A percentile compares a stretch with the other conserved stretches of the same genome.
These are phyloP conservation scores for Bursaphelenchus mucronatus DNA, from an alignment of 1,140 invertebrate species.

Conservation along the genomic window DNA sequence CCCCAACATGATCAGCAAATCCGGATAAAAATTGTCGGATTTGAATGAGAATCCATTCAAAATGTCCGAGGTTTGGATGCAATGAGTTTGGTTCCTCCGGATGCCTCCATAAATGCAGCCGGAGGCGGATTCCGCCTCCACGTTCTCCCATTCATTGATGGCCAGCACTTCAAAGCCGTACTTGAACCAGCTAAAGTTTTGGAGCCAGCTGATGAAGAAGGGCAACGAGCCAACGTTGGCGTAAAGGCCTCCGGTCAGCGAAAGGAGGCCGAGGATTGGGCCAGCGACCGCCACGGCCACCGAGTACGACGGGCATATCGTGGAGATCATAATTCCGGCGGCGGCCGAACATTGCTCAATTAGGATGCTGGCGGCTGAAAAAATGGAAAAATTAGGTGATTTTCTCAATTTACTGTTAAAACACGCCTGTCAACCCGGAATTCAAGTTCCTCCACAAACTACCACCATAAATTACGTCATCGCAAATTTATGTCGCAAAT, in stretches of 20 bases:
- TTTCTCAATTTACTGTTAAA: too few relatives aligned
- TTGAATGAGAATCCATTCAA: constrained; percentile 43
- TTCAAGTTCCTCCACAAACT: too few relatives aligned
- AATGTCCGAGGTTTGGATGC: constrained; percentile 24
- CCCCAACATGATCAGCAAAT: constrained; percentile 39
- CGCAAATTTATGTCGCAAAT: too few relatives aligned
- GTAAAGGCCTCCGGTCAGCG: constrained; percentile 58
- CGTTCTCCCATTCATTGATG: constrained; percentile 53
- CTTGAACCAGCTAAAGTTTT: constrained; percentile 57
- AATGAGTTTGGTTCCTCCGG: constrained; percentile 2
- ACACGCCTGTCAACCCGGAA: too few relatives aligned
- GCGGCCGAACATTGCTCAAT: constrained; percentile 57
- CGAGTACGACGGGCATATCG: constrained; percentile 50
- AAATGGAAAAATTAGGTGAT: not conserved
- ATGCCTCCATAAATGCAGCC: not conserved
- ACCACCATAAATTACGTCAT: too few relatives aligned
- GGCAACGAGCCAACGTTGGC: constrained; percentile 55
- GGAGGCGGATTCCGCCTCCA: constrained; percentile 15
- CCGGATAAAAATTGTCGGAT: constrained; percentile 37
- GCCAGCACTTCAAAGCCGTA: constrained; percentile 58
- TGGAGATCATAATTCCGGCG: constrained; percentile 59
- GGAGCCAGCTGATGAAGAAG: constrained; percentile 51
- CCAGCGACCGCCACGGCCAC: constrained; percentile 50
- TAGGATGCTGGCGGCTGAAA: constrained; percentile 49
- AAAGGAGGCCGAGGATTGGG: constrained; percentile 52